These are phyloP conservation scores for Ganaspis sp. DNA, from an alignment of 1,140 invertebrate genomes.

Conservation along the genomic window DNA sequence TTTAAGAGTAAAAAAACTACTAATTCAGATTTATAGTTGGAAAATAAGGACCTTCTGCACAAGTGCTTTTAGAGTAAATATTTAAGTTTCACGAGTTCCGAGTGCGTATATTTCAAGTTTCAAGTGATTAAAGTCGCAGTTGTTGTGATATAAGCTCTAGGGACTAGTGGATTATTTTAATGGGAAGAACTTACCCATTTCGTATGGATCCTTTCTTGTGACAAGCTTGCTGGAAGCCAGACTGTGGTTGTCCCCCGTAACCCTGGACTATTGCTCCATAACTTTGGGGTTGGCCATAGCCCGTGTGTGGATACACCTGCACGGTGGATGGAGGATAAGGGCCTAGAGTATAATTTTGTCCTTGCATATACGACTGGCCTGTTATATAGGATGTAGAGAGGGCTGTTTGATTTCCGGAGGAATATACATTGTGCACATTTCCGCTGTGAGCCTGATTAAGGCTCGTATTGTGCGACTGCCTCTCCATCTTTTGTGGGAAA, in stretches of 20 bases:
- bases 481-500: conserved; percentile 79
- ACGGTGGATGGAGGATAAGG: conserved; percentile 66
- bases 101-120: no score
- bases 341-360: conserved; percentile 75
- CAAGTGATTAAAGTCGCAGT: neutral
- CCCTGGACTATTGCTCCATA: conserved; percentile 67
- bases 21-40: no score
- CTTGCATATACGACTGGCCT: conserved; percentile 76
- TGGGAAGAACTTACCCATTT: conserved; percentile 79
- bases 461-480: conserved; percentile 66
- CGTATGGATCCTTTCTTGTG: conserved; percentile 82
- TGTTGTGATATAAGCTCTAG: neutral
- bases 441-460: conserved; percentile 64
- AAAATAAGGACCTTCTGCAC: no score
- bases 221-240: conserved; percentile 77
- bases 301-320: conserved; percentile 72
- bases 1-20: no score
- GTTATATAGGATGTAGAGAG: conserved; percentile 74
- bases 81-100: neutral
- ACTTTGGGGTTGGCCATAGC: conserved; percentile 59
- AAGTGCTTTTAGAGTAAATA: no score
- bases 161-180: neutral
- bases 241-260: conserved; percentile 70
- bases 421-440: conserved; percentile 69
- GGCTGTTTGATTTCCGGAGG: conserved; percentile 68